Evolutionary conservation across 1,140 invertebrate genomes (phyloP).

Genomic region (Ladona fulva): DNA sequence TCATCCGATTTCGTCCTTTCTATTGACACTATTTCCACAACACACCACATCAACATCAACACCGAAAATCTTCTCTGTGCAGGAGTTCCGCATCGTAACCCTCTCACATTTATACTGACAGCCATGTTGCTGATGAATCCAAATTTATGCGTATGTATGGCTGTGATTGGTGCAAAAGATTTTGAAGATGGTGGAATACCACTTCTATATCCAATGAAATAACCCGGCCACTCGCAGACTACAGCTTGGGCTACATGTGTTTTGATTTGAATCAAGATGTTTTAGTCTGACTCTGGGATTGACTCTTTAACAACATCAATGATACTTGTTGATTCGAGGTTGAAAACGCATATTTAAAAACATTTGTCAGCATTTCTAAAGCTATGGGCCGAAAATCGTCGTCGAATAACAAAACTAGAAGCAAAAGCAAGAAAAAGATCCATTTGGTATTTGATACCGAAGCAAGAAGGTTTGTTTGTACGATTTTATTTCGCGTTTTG

Average conservation of each 20-base stretch:
- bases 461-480: conserved; percentile 43
- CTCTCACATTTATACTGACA: conserved; percentile 82
- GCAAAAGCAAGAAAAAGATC: conserved; percentile 39
- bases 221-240: background rate
- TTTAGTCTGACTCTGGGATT: no score
- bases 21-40: background rate
- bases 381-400: background rate
- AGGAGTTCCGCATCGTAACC: conserved; percentile 63
- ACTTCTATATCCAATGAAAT: background rate
- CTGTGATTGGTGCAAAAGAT: conserved; percentile 22
- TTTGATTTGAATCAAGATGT: no score
- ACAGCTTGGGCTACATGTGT: no score
- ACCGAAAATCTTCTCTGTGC: conserved; percentile 46
- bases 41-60: background rate
- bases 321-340: no score
- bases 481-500: background rate
- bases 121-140: conserved; percentile 69
- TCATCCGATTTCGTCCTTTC: background rate
- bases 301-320: no score
- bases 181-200: conserved; percentile 23
- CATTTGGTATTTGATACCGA: conserved; percentile 49
- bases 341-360: no score
- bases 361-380: no score
- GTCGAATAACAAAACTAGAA: conserved; percentile 17
- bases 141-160: conserved; percentile 50